phyloP scores from a whole-genome alignment of 2,797 vertebrate species.

The Anguilla obscura region DNA sequence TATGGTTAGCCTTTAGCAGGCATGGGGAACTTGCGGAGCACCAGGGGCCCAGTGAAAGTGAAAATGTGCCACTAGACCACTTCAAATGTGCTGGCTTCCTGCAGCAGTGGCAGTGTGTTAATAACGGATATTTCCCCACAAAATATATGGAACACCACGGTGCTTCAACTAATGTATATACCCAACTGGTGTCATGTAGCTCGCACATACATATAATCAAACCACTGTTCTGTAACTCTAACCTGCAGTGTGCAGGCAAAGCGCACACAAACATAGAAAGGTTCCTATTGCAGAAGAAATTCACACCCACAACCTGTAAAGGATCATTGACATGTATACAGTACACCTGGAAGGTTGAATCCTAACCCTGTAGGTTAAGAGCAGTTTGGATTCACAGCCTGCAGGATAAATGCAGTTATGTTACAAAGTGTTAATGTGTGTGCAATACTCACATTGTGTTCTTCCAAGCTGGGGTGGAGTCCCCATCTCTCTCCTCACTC shows the following conservation, averaged over 20 bases:
- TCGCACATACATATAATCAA: neutral
- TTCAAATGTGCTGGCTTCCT: neutral
- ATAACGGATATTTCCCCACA: neutral
- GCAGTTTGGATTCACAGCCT: neutral
- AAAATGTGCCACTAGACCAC: neutral
- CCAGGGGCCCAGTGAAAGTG: neutral
- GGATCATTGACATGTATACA: neutral
- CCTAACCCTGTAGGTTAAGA: neutral
- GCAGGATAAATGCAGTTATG: neutral
- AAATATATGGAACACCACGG: neutral
- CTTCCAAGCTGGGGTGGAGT: slow-evolving; percentile 4
- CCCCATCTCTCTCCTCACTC: slow-evolving; percentile 38
- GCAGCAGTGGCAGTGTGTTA: neutral
- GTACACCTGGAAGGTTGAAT: neutral
- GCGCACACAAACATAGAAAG: neutral
- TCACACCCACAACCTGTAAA: neutral
- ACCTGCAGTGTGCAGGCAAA: neutral
- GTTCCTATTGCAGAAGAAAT: neutral
- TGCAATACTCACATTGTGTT: slow-evolving; percentile 44
- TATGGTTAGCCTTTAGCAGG: neutral
- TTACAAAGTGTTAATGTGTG: neutral
- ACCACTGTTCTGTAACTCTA: neutral
- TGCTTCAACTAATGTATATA: neutral
- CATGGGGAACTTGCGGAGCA: neutral
- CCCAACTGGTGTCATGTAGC: neutral